These are phyloP conservation scores for Caenorhabditis latens DNA, from an alignment of 1,140 invertebrate genomes.

Conservation along the genomic window DNA sequence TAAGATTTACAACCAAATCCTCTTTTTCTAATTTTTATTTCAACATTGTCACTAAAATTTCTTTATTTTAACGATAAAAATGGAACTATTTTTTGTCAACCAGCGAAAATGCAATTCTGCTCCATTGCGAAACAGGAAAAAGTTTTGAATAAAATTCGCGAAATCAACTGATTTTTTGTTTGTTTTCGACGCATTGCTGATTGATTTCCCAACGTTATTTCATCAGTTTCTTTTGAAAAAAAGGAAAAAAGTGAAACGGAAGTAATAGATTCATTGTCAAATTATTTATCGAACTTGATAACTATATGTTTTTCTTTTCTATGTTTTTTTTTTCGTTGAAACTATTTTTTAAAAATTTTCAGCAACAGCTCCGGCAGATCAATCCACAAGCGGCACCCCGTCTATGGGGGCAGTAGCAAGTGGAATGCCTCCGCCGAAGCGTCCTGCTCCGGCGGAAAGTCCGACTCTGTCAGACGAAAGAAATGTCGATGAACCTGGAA, in stretches of 20 bases:
- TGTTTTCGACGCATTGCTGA: neutral
- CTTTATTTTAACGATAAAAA: neutral
- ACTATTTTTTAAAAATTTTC: neutral
- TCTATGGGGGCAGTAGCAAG: constrained; percentile 38
- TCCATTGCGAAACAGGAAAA: neutral
- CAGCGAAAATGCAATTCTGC: neutral
- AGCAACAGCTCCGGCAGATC: neutral
- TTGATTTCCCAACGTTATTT: neutral
- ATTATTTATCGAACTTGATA: too few relatives aligned
- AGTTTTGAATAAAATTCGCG: neutral
- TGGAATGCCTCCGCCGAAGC: constrained; percentile 53
- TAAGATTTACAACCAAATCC: too few relatives aligned
- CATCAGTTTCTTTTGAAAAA: neutral
- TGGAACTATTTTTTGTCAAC: neutral
- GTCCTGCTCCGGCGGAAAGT: constrained; percentile 26
- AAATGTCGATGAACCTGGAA: neutral
- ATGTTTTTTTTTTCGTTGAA: neutral
- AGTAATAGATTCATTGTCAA: neutral
- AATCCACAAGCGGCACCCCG: neutral
- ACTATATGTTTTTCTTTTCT: neutral
- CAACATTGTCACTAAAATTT: neutral
- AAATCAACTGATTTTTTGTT: constrained; percentile 1
- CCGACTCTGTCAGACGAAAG: neutral
- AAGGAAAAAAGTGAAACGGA: neutral
- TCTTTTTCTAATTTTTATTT: neutral